These are phyloP conservation scores for Neopelma chrysocephalum DNA, from an alignment of 2,797 vertebrate species.

Conservation along the genomic window DNA sequence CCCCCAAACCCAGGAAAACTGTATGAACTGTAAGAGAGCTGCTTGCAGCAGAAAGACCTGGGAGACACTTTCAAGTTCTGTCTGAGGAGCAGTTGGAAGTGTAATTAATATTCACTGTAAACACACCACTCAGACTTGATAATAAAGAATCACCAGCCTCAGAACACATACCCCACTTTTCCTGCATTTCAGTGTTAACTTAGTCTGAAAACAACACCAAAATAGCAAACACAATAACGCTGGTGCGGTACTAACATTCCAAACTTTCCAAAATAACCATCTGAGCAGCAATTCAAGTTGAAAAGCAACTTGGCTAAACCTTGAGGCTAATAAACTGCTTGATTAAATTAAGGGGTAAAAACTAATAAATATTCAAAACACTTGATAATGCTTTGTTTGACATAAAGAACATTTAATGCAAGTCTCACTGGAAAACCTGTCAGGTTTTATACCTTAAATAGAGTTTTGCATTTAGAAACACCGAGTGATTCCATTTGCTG, in stretches of 20 bases:
- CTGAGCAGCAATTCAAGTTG: conserved; percentile 63
- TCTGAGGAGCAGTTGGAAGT: conserved; percentile 36
- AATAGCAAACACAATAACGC: conserved; percentile 21
- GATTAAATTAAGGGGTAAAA: conserved; percentile 73
- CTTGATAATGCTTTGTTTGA: conserved; percentile 71
- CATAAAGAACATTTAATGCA: conserved; percentile 66
- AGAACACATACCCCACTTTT: conserved; percentile 34
- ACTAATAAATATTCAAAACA: conserved; percentile 75
- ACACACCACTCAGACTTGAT: conserved; percentile 62
- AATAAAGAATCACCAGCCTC: conserved; percentile 57
- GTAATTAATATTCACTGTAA: conserved; percentile 72
- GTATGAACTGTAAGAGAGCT: neutral
- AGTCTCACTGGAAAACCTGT: conserved; percentile 62
- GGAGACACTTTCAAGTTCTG: conserved; percentile 34
- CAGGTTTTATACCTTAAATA: conserved; percentile 69
- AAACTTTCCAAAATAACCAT: conserved; percentile 65
- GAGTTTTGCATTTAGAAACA: conserved; percentile 70
- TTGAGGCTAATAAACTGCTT: conserved; percentile 66
- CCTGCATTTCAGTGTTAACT: conserved; percentile 39
- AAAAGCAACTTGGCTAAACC: conserved; percentile 66
- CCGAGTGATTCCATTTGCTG: conserved; percentile 55
- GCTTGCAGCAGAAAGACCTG: conserved; percentile 24
- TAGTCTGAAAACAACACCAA: conserved; percentile 52
- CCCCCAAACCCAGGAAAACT: neutral
- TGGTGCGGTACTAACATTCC: conserved; percentile 24